Base-by-base conservation (phyloP, 2,888 invertebrate genomes). In the Catocala nupta region DNA sequence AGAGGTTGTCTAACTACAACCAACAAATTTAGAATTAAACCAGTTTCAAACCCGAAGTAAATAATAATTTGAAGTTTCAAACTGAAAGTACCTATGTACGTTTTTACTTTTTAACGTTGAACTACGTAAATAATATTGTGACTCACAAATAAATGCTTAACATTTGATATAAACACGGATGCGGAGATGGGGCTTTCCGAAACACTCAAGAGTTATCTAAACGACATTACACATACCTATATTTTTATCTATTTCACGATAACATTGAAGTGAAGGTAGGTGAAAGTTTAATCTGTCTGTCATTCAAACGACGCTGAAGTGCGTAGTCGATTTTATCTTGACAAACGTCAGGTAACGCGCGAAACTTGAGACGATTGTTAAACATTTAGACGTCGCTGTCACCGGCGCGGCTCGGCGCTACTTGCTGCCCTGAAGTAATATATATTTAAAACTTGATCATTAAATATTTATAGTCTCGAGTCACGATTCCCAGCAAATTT, bases 221-320 rank as follows among this genome's bases (percentile, higher is more conserved):
- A 48, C 36, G 9, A 39, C 36, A 39, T 39, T 8, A 39, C 36
- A 39, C 36, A 9, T 25, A 25, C 25, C 8, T 39, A 39, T 39
- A 7, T 39, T 39, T 39, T 39, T 39, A 73, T 65, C 52, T 54
- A 60, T 58, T 54, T 65, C 58, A 56, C 62, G 57, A 67, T 66
- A 68, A 74, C 65, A 63, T 67, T 61, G 33, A 52, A 68, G 68
- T 68, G 52, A 64, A 59, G 56, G 65, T 73, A 70, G 67, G 56
- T 76, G 70, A 77, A 81, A 80, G 75, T 81, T 84, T 80, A 82
- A 85, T 83, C 73, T 76, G 55, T 70, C 80, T 76, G 82, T 79
- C 82, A 78, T 73, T 85, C 73, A 75, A 78, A 69, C 61, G 56
- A 66, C 52, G 63, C 49, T 53, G 63, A 70, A 77, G 58, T 71